Evolutionary conservation across 2,888 invertebrate genomes (phyloP).

Genomic region (Cyclophora albipunctata): DNA sequence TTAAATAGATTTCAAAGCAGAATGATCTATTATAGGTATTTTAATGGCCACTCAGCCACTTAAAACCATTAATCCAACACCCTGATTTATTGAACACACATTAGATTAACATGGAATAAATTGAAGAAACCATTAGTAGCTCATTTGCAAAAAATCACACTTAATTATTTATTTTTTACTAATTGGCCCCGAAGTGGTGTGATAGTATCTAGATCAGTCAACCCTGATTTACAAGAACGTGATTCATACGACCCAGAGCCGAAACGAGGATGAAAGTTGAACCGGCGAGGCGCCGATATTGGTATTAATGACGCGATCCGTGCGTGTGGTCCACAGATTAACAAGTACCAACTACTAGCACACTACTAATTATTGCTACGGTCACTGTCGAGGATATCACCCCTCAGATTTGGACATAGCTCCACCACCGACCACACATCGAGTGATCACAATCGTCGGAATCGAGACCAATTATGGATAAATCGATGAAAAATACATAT

Average conservation of each 20-base stretch:
- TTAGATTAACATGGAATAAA: background rate
- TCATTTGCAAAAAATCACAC: slow-evolving; percentile 9
- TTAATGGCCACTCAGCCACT: too few species aligned
- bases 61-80: too few species aligned
- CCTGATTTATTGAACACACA: too few species aligned
- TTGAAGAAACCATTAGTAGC: slow-evolving; percentile 7
- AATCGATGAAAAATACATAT: slow-evolving; percentile 48
- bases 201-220: slow-evolving; percentile 11
- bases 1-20: too few species aligned
- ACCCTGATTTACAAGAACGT: slow-evolving; percentile 27
- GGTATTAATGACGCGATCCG: slow-evolving; percentile 25
- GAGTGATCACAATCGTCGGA: slow-evolving; percentile 43
- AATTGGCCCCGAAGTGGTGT: slow-evolving; percentile 8
- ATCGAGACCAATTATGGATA: slow-evolving; percentile 59
- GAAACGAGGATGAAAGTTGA: slow-evolving; percentile 45
- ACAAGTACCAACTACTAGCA: slow-evolving; percentile 23
- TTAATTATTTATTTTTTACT: slow-evolving; percentile 10
- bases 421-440: slow-evolving; percentile 30
- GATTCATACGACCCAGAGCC: slow-evolving; percentile 50
- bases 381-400: slow-evolving; percentile 52
- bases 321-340: slow-evolving; percentile 48
- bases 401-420: slow-evolving; percentile 46
- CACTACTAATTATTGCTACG: slow-evolving; percentile 45
- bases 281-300: slow-evolving; percentile 29
- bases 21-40: too few species aligned